Percentiles rank a stretch among this genome's conserved stretches.
phyloP scores from a whole-genome alignment of 2,888 invertebrate species.

The Drosophila mulleri region DNA sequence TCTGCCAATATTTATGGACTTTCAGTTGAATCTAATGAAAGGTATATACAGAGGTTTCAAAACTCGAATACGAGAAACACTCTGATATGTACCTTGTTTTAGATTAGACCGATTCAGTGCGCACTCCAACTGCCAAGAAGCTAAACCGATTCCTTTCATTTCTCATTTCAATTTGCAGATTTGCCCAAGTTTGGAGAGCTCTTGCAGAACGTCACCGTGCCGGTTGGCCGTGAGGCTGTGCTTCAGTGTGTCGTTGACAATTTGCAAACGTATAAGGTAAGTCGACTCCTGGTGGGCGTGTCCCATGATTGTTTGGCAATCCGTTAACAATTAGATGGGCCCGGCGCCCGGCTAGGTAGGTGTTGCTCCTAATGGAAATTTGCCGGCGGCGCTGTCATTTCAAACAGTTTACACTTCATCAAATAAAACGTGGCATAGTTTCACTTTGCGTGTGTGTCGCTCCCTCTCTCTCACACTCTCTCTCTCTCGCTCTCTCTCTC shows the following conservation, averaged over 20 bases:
- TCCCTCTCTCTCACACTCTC: too few relatives aligned
- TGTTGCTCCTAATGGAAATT: conserved; percentile 37
- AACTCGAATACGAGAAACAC: conserved; percentile 43
- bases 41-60: conserved; percentile 69
- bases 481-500: too few relatives aligned
- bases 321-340: conserved; percentile 37
- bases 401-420: conserved; percentile 77
- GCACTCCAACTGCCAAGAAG: background rate
- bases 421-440: conserved; percentile 61
- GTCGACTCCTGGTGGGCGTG: conserved; percentile 17
- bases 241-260: conserved; percentile 90
- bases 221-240: conserved; percentile 89
- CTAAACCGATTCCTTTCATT: background rate
- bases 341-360: conserved; percentile 28
- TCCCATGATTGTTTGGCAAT: conserved; percentile 26
- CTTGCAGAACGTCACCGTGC: conserved; percentile 89
- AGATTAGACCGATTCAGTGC: conserved; percentile 37
- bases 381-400: conserved; percentile 45
- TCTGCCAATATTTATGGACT: background rate
- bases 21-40: conserved; percentile 53
- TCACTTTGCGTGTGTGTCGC: background rate
- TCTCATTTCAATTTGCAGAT: conserved; percentile 85
- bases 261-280: conserved; percentile 89
- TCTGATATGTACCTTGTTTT: conserved; percentile 68
- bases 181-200: conserved; percentile 89